Percentiles rank a stretch among this genome's conserved stretches.
Conservation (phyloP, 2,888 invertebrate species). For the Leptopilina syphax region DNA sequence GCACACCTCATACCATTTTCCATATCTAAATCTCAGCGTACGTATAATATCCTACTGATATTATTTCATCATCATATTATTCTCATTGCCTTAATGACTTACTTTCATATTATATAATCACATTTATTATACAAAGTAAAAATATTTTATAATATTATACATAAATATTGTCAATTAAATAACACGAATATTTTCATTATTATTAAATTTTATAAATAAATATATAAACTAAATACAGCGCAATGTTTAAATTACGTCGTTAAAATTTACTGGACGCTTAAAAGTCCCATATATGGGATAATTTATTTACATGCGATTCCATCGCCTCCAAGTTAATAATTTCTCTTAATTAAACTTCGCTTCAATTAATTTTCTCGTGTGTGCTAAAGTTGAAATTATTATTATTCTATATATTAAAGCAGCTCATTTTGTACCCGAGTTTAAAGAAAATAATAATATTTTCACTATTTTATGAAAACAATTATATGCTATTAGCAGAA, state of each 20-base stretch:
- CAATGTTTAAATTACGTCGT: not conserved
- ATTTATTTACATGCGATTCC: slow-evolving; percentile 5
- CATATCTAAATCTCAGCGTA: not conserved
- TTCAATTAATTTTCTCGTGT: not conserved
- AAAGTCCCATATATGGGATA: not conserved
- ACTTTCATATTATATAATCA: not conserved
- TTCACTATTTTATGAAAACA: too few relatives aligned
- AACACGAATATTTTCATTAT: too few relatives aligned
- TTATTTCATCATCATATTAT: not conserved
- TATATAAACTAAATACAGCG: not conserved
- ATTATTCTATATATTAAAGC: not conserved
- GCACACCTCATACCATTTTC: not conserved
- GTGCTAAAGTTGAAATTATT: not conserved
- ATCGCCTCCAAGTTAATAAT: slow-evolving; percentile 2
- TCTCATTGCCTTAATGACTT: slow-evolving; percentile 4
- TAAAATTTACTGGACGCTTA: not conserved
- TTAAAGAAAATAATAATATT: too few relatives aligned
- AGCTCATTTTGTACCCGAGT: too few relatives aligned
- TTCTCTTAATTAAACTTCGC: slow-evolving; percentile 1
- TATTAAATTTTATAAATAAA: too few relatives aligned
- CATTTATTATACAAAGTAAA: not conserved
- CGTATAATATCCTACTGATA: not conserved
- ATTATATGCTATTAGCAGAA: too few relatives aligned
- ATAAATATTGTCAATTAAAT: too few relatives aligned
- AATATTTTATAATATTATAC: too few relatives aligned